A percentile compares a stretch with the other conserved stretches of the same genome.
These are phyloP conservation scores for Lagenorhynchus albirostris DNA, from an alignment of 2,113 vertebrate species.

Conservation along the genomic window DNA sequence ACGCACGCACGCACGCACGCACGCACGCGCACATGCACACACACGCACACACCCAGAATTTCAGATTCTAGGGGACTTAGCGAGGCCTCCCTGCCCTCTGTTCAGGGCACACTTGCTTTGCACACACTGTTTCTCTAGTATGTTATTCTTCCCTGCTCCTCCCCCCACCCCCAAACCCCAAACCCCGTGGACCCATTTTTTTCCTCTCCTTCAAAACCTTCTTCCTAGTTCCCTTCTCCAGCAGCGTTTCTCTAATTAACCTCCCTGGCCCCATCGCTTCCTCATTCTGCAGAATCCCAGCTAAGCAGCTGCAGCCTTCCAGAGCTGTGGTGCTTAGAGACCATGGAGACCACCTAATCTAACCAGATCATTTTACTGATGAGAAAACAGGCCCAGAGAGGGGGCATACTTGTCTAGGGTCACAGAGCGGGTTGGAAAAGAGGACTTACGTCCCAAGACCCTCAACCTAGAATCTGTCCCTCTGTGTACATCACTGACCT, in stretches of 20 bases:
- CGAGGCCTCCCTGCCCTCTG: neutral
- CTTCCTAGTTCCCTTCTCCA: neutral
- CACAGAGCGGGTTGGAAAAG: neutral
- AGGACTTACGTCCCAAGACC: neutral
- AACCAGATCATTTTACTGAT: neutral
- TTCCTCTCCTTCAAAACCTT: neutral
- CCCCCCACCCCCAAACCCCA: neutral
- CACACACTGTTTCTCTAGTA: neutral
- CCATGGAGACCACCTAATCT: neutral
- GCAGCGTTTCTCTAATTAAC: constrained; percentile 24
- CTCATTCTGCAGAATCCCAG: neutral
- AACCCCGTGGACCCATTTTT: neutral
- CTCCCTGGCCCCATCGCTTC: neutral
- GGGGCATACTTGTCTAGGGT: neutral
- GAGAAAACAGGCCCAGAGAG: constrained; percentile 32
- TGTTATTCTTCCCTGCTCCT: neutral
- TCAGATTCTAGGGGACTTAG: neutral
- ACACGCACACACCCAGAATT: neutral
- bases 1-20: neutral
- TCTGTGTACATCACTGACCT: neutral
- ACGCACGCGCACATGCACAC: neutral
- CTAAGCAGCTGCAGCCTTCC: neutral
- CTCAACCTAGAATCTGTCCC: neutral
- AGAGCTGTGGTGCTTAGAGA: neutral
- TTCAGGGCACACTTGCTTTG: neutral